Conservation (phyloP, 2,797 vertebrate species). For the Vireo griseus region DNA sequence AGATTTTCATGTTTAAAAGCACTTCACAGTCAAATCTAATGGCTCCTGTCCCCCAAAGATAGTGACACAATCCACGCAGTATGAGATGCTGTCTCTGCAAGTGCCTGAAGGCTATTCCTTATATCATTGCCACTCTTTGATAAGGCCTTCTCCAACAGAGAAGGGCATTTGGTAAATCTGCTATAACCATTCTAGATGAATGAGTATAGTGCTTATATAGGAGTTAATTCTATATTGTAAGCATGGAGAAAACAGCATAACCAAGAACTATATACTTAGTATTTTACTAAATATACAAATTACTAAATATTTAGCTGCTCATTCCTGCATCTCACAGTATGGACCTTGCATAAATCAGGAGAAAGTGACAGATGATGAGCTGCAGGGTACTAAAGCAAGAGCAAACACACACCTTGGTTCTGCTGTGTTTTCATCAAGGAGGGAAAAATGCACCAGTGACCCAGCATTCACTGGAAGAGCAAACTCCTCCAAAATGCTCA, state of each 20-base stretch:
- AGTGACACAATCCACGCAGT: background rate
- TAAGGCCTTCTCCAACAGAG: background rate
- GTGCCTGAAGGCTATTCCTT: background rate
- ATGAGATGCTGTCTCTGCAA: background rate
- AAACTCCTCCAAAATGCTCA: background rate
- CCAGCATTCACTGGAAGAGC: background rate
- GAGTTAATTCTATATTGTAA: background rate
- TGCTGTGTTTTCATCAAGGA: background rate
- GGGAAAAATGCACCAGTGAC: accelerated
- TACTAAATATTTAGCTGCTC: background rate
- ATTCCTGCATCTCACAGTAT: background rate
- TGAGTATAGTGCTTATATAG: background rate
- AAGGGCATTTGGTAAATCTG: background rate
- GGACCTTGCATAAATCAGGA: background rate
- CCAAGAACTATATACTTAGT: background rate
- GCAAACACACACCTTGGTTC: background rate
- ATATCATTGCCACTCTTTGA: background rate
- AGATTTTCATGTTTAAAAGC: background rate
- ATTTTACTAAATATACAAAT: background rate
- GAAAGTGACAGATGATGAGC: background rate
- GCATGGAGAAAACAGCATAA: background rate
- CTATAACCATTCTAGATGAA: background rate
- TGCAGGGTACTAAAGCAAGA: background rate
- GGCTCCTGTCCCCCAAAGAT: background rate
- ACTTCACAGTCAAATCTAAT: background rate